Conservation (phyloP, 2,888 invertebrate species). For the Sesamia inferens region DNA sequence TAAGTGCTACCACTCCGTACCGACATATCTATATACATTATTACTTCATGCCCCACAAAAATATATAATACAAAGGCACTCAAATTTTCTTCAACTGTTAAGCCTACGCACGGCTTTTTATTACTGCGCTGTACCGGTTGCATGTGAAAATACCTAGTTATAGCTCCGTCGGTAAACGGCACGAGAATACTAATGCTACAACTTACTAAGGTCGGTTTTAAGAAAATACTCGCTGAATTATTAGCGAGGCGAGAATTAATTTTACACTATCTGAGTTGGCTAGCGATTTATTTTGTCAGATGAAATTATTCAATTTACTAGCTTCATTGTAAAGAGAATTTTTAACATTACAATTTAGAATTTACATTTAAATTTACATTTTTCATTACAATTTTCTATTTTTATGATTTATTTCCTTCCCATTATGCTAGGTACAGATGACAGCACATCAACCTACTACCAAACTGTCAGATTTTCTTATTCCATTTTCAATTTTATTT, state of each 20-base stretch:
- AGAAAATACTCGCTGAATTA: constrained; percentile 40
- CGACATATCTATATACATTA: constrained; percentile 25
- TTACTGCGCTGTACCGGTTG: constrained; percentile 45
- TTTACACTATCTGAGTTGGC: constrained; percentile 17
- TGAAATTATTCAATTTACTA: neutral
- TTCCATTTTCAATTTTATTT: too few species aligned
- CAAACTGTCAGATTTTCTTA: too few species aligned
- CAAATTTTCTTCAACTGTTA: constrained; percentile 58
- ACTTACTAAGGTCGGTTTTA: constrained; percentile 44
- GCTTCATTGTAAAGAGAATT: neutral
- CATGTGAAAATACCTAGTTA: constrained; percentile 55
- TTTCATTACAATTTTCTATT: too few species aligned
- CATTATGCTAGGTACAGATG: too few species aligned
- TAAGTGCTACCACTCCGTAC: neutral
- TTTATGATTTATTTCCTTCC: too few species aligned
- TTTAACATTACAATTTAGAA: too few species aligned
- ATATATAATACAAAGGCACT: constrained; percentile 56
- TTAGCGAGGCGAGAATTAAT: constrained; percentile 30
- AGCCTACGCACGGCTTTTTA: constrained; percentile 56
- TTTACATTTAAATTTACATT: too few species aligned
- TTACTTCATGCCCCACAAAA: constrained; percentile 51
- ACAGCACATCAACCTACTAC: too few species aligned
- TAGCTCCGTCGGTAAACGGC: constrained; percentile 36
- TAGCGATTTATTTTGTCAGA: constrained; percentile 2
- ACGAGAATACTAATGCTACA: constrained; percentile 56